Percentiles rank a stretch among this genome's conserved stretches.
Conservation (phyloP, 2,113 vertebrate species). For the Leptosomus discolor region DNA sequence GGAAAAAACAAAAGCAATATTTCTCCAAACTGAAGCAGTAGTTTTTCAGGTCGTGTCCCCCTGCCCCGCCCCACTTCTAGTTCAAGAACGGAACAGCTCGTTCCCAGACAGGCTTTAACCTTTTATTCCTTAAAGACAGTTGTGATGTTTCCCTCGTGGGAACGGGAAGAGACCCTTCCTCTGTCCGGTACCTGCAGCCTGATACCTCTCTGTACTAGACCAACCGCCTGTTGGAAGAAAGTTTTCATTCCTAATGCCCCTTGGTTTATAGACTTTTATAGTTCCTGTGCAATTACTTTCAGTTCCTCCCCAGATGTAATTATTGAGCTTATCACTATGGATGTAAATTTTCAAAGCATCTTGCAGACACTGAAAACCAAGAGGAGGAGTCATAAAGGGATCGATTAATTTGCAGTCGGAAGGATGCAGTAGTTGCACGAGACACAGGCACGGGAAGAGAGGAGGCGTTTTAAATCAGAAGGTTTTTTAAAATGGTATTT, state of each 20-base stretch:
- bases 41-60: neutral
- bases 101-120: neutral
- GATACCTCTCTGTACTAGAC: neutral
- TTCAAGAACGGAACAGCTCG: neutral
- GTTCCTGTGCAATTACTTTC: neutral
- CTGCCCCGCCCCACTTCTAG: neutral
- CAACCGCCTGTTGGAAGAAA: neutral
- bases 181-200: neutral
- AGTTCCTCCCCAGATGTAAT: neutral
- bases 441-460: neutral
- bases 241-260: neutral
- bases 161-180: neutral
- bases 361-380: neutral
- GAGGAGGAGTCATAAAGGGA: neutral
- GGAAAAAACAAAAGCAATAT: neutral
- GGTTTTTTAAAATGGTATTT: neutral
- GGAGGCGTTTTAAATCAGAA: neutral
- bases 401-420: neutral
- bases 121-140: neutral
- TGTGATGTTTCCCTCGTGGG: neutral
- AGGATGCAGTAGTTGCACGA: neutral
- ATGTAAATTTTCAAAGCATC: neutral
- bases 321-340: neutral
- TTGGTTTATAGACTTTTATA: neutral
- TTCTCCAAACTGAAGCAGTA: neutral